Base-by-base conservation (phyloP, 2,797 vertebrate species). In the Apodemus agrarius region DNA sequence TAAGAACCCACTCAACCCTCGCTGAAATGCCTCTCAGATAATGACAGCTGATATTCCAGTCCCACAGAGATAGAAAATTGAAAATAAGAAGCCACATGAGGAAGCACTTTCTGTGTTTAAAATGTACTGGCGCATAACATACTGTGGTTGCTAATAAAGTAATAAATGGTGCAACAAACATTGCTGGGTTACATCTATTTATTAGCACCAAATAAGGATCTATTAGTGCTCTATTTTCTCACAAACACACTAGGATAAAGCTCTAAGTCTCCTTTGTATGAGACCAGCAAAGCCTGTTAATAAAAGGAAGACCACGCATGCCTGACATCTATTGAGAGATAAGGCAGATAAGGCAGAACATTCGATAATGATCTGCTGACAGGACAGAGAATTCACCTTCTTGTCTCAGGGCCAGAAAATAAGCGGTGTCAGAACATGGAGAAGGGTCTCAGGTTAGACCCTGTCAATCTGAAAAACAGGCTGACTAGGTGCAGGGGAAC, bases 191-290 rank as follows among this genome's bases (percentile, higher is more conserved):
- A 91, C 90, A 91, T 65, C 89, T 37, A 95, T 97, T 97, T 97
- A 97, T 91, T 93, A 65, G 82, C 69, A 78, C 34, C 43, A 91
- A 94, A 93, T 93, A 92, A 96, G 94, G 95, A 79, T 79, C 92
- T 92, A 89, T 97, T 92, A 79, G 24, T 21, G 17, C 81, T 97
- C 94, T 92, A 94, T 95, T 97, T 75, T 37, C 84, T 97, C 78
- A 76, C 88, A 95, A 93, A 94, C n/a, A 88, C 63, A 63, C 24
- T 69, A 88, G 81, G 91, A 57, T 90, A 90, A 94, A 90, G 67
- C 43, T 94, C 84, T 46, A 61, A 94, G 92, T 61, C 74, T 49
- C 74, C 43, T 83, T 95, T 95, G 85, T 87, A 91, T 90, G 93
- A 84, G 82, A 96, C 89, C 79, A 93, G 37, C 43, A 84, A 96